These are phyloP conservation scores for Neotoxoptera formosana DNA, from an alignment of 1,140 invertebrate genomes.

Conservation along the genomic window DNA sequence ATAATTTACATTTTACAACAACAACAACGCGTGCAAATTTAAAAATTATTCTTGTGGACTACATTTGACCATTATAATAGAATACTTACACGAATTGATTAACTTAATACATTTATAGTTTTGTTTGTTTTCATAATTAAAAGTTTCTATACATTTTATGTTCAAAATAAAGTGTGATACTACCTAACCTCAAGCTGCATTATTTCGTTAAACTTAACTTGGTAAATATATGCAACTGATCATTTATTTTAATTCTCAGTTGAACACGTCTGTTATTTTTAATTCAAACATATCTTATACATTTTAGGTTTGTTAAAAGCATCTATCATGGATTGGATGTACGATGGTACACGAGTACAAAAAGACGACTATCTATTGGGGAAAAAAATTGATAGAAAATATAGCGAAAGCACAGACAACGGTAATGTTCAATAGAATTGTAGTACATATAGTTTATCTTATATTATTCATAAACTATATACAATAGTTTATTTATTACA, in stretches of 20 bases:
- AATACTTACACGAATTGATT: neutral
- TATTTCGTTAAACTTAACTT: neutral
- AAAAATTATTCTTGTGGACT: neutral
- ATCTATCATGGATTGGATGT: slow-evolving; percentile 84
- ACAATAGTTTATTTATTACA: neutral
- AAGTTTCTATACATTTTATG: neutral
- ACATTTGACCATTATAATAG: neutral
- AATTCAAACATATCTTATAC: neutral
- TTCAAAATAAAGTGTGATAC: neutral
- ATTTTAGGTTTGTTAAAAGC: neutral
- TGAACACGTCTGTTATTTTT: neutral
- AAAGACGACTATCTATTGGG: slow-evolving; percentile 92
- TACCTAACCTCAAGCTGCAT: neutral
- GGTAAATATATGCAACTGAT: neutral
- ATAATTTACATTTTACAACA: neutral
- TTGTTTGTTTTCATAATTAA: neutral
- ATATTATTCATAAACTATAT: neutral
- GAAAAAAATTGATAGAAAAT: slow-evolving; percentile 83
- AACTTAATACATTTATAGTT: neutral
- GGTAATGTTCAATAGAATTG: slow-evolving; percentile 61
- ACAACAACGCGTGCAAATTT: neutral
- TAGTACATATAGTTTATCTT: neutral
- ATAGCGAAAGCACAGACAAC: slow-evolving; percentile 73
- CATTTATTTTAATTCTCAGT: neutral
- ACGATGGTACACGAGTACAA: slow-evolving; percentile 82